Conservation (phyloP, 2,888 invertebrate species). For the Aspidiotus destructor region DNA sequence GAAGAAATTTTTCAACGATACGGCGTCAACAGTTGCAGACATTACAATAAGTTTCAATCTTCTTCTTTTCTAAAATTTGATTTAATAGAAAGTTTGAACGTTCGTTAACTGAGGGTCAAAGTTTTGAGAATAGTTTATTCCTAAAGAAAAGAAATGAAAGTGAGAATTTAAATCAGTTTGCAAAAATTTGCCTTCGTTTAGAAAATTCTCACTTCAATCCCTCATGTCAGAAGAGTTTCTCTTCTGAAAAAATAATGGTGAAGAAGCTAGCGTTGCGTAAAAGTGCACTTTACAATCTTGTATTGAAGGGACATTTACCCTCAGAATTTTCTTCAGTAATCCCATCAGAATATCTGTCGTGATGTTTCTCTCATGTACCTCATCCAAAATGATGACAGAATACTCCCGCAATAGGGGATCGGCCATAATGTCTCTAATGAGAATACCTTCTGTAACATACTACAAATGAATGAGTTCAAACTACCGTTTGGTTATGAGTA, state of each 20-base stretch:
- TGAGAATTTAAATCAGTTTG: no score
- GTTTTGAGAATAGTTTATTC: no score
- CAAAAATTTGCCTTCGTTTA: no score
- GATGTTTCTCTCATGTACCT: slow-evolving; percentile 89
- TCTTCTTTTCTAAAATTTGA: slow-evolving; percentile 56
- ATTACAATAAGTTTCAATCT: slow-evolving; percentile 77
- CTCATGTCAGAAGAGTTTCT: no score
- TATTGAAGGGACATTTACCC: slow-evolving; percentile 45
- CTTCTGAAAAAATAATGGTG: no score
- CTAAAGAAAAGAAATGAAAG: no score
- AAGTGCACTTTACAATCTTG: not conserved
- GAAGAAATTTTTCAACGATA: slow-evolving; percentile 70
- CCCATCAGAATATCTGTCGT: slow-evolving; percentile 92
- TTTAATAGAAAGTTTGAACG: slow-evolving; percentile 1
- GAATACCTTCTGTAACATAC: slow-evolving; percentile 94
- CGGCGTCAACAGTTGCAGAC: slow-evolving; percentile 92
- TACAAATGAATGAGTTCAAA: slow-evolving; percentile 42
- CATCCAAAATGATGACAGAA: slow-evolving; percentile 78
- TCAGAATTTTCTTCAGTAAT: slow-evolving; percentile 79
- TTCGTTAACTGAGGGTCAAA: no score
- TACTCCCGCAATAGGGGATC: slow-evolving; percentile 88
- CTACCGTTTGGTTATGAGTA: not conserved
- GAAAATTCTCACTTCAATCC: no score
- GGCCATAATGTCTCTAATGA: slow-evolving; percentile 86
- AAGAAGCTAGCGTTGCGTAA: not conserved